phyloP scores from a whole-genome alignment of 2,888 invertebrate genomes.

The Napeogenes sylphis region DNA sequence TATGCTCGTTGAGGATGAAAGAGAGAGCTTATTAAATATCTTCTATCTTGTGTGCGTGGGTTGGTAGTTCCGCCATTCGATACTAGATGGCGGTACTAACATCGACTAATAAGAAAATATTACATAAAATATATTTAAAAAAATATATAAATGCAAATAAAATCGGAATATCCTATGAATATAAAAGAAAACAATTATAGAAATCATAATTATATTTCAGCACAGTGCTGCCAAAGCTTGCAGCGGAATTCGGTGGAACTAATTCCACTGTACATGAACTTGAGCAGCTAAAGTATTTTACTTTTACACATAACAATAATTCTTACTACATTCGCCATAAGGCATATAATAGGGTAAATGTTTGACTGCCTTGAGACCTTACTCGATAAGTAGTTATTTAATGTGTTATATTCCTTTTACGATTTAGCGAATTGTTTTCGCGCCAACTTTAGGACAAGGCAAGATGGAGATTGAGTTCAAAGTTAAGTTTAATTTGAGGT shows the following conservation, averaged over 20 bases:
- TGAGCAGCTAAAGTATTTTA: constrained; percentile 37
- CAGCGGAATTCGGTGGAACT: constrained; percentile 53
- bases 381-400: constrained; percentile 32
- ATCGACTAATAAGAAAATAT: background rate
- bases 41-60: constrained; percentile 33
- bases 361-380: constrained; percentile 43
- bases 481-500: constrained; percentile 8
- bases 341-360: constrained; percentile 44
- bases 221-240: constrained; percentile 49
- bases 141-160: background rate
- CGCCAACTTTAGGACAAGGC: constrained; percentile 42
- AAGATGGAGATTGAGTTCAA: constrained; percentile 17
- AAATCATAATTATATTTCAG: background rate
- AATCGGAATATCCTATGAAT: background rate
- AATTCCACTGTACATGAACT: constrained; percentile 37
- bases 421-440: constrained; percentile 49
- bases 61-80: constrained; percentile 58
- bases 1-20: background rate
- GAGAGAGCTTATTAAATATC: constrained; percentile 3
- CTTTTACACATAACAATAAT: constrained; percentile 47
- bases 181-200: background rate
- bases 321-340: constrained; percentile 47
- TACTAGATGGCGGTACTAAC: constrained; percentile 59
- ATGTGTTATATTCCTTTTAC: constrained; percentile 48
- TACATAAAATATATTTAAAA: background rate